A percentile compares a stretch with the other conserved stretches of the same genome.
Evolutionary conservation across 92 coral and sea anemone genomes (phyloP).

Genomic region (Pocillopora grandis): DNA sequence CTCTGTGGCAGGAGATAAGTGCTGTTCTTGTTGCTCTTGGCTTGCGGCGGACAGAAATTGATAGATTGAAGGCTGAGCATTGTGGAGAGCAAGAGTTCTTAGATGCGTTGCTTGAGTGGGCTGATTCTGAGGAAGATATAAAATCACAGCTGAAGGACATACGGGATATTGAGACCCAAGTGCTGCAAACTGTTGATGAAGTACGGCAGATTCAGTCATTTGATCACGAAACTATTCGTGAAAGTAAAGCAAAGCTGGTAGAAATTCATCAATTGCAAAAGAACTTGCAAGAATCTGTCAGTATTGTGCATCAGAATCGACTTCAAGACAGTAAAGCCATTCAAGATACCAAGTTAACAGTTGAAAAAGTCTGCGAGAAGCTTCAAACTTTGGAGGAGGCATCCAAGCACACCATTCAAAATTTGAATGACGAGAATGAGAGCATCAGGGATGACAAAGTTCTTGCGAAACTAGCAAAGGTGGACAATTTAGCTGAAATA

Average conservation of each 20-base stretch:
- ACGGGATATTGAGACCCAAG: too few species aligned
- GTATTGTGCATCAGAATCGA: neutral
- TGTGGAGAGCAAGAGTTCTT: constrained; percentile 26
- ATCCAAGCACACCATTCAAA: neutral
- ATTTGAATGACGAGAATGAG: neutral
- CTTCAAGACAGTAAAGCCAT: neutral
- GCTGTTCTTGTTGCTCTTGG: constrained; percentile 58
- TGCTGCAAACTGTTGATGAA: too few species aligned
- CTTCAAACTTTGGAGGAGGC: too few species aligned
- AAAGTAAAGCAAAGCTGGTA: too few species aligned
- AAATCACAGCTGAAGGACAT: too few species aligned
- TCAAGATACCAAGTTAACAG: too few species aligned
- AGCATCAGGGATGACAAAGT: neutral
- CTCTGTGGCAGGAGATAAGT: constrained; percentile 59
- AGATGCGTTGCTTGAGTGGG: constrained; percentile 11
- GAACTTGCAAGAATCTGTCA: neutral
- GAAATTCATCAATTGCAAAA: neutral
- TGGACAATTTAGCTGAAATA: too few species aligned
- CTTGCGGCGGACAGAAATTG: constrained; percentile 43
- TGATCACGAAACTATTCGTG: neutral
- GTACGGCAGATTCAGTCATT: too few species aligned
- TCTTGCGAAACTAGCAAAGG: too few species aligned
- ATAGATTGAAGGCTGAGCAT: constrained; percentile 39
- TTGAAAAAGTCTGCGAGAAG: too few species aligned
- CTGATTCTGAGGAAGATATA: constrained; percentile 6